phyloP scores from a whole-genome alignment of 1,140 invertebrate genomes.

The Lepidurus apus region DNA sequence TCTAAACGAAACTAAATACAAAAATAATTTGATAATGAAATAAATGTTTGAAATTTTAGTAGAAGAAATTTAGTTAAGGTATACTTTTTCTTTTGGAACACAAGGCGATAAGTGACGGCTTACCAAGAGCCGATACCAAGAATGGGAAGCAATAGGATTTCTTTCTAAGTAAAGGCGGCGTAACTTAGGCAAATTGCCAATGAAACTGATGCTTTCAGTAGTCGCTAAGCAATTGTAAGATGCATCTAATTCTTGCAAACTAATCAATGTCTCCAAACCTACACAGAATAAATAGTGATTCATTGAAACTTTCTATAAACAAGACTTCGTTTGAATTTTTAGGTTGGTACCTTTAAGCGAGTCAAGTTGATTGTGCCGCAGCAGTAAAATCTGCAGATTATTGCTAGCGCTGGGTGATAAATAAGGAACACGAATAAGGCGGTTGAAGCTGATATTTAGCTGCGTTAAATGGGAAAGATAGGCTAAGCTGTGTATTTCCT shows the following conservation, averaged over 20 bases:
- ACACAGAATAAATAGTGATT: background rate
- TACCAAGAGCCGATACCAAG: background rate
- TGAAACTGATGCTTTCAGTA: background rate
- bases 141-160: constrained; percentile 17
- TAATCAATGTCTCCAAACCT: constrained; percentile 26
- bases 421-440: background rate
- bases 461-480: background rate
- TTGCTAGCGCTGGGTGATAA: background rate
- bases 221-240: constrained; percentile 25
- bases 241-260: constrained; percentile 25
- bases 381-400: background rate
- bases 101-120: background rate
- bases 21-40: background rate
- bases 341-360: constrained; percentile 1
- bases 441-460: background rate
- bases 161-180: constrained; percentile 13
- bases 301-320: background rate
- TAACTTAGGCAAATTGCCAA: constrained; percentile 23
- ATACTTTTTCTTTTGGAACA: constrained; percentile 20
- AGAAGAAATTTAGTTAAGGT: background rate
- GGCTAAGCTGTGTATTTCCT: background rate
- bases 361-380: background rate
- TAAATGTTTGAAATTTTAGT: background rate
- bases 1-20: background rate
- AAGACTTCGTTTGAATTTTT: background rate